Percentiles rank a stretch among this genome's conserved stretches.
Conservation (phyloP, 2,797 vertebrate genomes). For the Sebastes alutus region DNA sequence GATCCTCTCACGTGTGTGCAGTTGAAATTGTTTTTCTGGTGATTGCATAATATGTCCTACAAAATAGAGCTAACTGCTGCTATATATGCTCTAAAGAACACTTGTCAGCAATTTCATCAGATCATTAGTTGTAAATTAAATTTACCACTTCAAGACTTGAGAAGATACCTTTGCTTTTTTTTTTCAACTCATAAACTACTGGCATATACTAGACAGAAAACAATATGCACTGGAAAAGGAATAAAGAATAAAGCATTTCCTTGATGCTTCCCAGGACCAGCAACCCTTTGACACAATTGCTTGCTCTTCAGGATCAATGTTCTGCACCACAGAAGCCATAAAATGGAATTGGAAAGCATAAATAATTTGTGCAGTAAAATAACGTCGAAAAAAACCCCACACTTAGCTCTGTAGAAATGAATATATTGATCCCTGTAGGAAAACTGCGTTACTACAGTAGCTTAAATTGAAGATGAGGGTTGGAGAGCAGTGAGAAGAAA, state of each 20-base stretch:
- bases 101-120: not conserved
- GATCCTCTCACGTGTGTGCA: no score
- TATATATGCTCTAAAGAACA: not conserved
- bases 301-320: no score
- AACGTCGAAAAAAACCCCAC: no score
- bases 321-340: no score
- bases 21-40: not conserved
- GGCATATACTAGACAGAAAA: no score
- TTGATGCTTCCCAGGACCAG: not conserved
- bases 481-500: not conserved
- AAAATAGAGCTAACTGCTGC: not conserved
- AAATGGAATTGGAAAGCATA: not conserved
- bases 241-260: not conserved
- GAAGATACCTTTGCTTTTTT: not conserved
- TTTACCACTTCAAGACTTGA: no score
- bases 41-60: not conserved
- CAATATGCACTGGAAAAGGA: not conserved
- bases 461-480: not conserved
- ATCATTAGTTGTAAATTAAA: no score
- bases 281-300: not conserved
- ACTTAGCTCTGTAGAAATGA: not conserved
- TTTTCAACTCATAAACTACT: not conserved
- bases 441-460: not conserved
- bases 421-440: not conserved
- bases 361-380: constrained; percentile 11